A percentile compares a stretch with the other conserved stretches of the same genome.
These are phyloP conservation scores for Clarias magur DNA, from an alignment of 2,113 vertebrate genomes.

Conservation along the genomic window DNA sequence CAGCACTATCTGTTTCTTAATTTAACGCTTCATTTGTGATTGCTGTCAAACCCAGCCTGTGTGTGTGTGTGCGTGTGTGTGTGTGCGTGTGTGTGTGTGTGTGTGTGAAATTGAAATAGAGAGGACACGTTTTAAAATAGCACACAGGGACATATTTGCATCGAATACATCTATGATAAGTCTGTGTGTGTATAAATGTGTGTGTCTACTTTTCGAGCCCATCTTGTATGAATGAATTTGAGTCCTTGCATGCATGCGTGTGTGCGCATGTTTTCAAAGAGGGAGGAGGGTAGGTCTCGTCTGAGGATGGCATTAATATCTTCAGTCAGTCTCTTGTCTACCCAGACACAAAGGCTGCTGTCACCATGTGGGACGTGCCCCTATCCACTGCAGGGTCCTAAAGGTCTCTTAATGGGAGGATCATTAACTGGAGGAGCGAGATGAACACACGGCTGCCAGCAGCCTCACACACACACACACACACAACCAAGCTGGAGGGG, in stretches of 20 bases:
- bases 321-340: constrained; percentile 53
- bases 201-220: background rate
- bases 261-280: background rate
- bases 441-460: constrained; percentile 35
- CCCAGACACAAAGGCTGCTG: constrained; percentile 63
- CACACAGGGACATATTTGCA: constrained; percentile 3
- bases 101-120: constrained; percentile 30
- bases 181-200: constrained; percentile 18
- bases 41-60: constrained; percentile 53
- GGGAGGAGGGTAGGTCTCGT: constrained; percentile 49
- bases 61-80: constrained; percentile 41
- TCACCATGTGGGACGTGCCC: constrained; percentile 57
- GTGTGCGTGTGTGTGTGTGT: constrained; percentile 27
- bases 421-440: constrained; percentile 59
- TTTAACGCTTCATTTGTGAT: constrained; percentile 67
- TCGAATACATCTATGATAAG: constrained; percentile 9
- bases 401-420: constrained; percentile 61
- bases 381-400: constrained; percentile 56
- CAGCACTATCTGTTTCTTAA: constrained; percentile 63
- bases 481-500: background rate
- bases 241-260: constrained; percentile 7
- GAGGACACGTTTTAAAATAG: constrained; percentile 26
- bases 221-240: constrained; percentile 10
- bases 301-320: constrained; percentile 50
- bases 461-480: background rate